phyloP scores from a whole-genome alignment of 2,888 invertebrate genomes.

The Macrostomum cliftonense region DNA sequence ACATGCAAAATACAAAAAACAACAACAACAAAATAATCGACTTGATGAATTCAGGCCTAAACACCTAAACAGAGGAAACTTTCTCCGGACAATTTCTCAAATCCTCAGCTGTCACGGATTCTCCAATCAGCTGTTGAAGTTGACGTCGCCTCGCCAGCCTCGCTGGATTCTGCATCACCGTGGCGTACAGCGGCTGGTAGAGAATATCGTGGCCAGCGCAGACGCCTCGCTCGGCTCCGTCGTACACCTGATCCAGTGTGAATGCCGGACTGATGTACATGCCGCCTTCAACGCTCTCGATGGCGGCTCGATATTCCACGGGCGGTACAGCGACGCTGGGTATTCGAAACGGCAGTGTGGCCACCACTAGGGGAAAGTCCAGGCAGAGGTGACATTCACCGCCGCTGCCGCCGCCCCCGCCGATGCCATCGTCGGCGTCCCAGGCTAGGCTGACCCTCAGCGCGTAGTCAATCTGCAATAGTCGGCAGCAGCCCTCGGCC shows the following conservation, averaged over 20 bases:
- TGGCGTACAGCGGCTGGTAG: slow-evolving; percentile 45
- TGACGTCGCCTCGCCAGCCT: too few species aligned
- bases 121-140: too few species aligned
- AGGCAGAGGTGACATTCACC: slow-evolving; percentile 21
- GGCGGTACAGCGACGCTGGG: slow-evolving; percentile 24
- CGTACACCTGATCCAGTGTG: slow-evolving; percentile 57
- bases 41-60: too few species aligned
- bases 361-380: slow-evolving; percentile 55
- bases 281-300: slow-evolving; percentile 55
- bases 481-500: slow-evolving; percentile 51
- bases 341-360: slow-evolving; percentile 48
- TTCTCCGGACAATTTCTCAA: too few species aligned
- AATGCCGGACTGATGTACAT: slow-evolving; percentile 59
- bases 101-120: too few species aligned
- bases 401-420: too few species aligned
- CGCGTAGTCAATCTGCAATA: slow-evolving; percentile 54
- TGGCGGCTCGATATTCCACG: slow-evolving; percentile 43
- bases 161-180: not conserved
- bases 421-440: not conserved
- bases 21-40: too few species aligned
- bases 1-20: too few species aligned
- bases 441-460: slow-evolving; percentile 44
- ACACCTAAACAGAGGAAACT: too few species aligned
- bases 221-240: slow-evolving; percentile 40
- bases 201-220: slow-evolving; percentile 41